A percentile compares a stretch with the other conserved stretches of the same genome.
phyloP scores from a whole-genome alignment of 2,888 invertebrate genomes.

The Acanthopleura granulata region DNA sequence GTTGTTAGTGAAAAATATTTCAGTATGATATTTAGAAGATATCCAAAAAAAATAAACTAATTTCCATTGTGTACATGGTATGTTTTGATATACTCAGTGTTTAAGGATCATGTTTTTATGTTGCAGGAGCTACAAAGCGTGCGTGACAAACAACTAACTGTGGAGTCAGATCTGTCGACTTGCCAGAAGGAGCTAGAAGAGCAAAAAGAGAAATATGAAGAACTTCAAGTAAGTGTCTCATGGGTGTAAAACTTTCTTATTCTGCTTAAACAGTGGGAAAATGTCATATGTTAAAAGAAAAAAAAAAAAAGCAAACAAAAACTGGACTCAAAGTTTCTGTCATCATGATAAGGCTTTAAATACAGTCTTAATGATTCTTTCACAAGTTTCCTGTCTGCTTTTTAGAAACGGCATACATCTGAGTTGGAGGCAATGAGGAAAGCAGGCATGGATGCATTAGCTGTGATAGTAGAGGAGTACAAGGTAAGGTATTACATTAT shows the following conservation, averaged over 20 bases:
- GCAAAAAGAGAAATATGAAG: constrained; percentile 2
- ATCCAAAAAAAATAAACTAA: too few species aligned
- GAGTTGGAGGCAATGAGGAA: constrained; percentile 4
- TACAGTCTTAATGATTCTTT: too few species aligned
- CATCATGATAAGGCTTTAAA: background rate
- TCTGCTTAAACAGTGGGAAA: background rate
- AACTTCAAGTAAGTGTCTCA: background rate
- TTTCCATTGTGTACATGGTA: too few species aligned
- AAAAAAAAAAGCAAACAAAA: background rate
- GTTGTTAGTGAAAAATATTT: too few species aligned
- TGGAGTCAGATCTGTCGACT: background rate
- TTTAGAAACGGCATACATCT: background rate
- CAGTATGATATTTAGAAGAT: too few species aligned
- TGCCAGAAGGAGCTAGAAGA: background rate
- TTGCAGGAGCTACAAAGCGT: background rate
- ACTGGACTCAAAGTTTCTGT: background rate
- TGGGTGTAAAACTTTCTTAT: too few species aligned
- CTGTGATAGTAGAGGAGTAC: constrained; percentile 11
- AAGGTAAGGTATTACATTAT: background rate
- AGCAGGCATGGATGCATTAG: constrained; percentile 13
- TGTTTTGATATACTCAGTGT: too few species aligned
- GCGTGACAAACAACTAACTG: background rate
- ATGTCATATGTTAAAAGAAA: background rate
- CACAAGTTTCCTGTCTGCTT: background rate
- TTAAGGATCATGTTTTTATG: too few species aligned